Percentiles rank a stretch among this genome's conserved stretches.
These are phyloP conservation scores for Chaetogeoica ovagalla DNA, from an alignment of 2,888 invertebrate species.

Conservation along the genomic window DNA sequence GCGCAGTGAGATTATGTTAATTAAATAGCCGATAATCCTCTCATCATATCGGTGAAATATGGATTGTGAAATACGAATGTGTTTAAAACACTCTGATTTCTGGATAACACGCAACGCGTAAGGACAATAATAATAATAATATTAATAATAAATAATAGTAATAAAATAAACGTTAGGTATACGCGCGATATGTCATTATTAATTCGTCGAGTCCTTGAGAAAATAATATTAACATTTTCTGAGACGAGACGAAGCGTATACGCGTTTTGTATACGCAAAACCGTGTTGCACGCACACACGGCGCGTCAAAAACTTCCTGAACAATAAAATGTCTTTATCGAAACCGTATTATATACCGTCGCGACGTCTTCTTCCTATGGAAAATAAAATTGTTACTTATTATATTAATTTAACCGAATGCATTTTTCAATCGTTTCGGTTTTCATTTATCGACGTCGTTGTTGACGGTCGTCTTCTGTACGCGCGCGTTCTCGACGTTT, in stretches of 20 bases:
- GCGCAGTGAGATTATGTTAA: no score
- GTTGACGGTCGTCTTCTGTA: neutral
- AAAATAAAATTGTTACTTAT: no score
- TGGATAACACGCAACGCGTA: no score
- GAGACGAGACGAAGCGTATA: neutral
- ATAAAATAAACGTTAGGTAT: conserved; percentile 14
- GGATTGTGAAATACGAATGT: no score
- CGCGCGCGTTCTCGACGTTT: neutral
- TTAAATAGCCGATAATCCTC: no score
- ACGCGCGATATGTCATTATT: neutral
- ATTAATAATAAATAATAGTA: no score
- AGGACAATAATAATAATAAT: no score
- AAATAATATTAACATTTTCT: conserved; percentile 29
- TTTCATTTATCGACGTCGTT: neutral
- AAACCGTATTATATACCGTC: no score
- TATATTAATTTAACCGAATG: no score
- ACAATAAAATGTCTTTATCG: conserved; percentile 20
- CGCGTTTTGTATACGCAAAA: neutral
- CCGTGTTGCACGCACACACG: neutral
- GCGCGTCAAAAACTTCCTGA: conserved; percentile 33
- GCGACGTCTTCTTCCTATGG: neutral
- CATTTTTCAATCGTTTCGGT: no score
- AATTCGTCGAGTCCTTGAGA: conserved; percentile 37
- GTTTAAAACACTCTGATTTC: no score
- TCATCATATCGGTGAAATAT: no score